Evolutionary conservation across 2,113 vertebrate genomes (phyloP).

Genomic region (Lophochroa leadbeateri): DNA sequence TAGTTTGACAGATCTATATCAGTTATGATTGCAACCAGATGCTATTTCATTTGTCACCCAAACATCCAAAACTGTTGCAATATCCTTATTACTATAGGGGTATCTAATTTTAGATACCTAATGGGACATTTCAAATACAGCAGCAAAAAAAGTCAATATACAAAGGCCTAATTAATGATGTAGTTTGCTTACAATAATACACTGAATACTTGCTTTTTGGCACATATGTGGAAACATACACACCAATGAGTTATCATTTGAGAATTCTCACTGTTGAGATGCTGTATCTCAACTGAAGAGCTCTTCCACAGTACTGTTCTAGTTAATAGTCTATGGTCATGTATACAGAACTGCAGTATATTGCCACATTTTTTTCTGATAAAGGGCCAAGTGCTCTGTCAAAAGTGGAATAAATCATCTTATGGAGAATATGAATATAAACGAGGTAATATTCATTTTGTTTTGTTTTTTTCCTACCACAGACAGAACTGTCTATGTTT

Average conservation of each 20-base stretch:
- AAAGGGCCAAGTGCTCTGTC: not conserved
- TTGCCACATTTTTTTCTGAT: not conserved
- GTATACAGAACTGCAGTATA: not conserved
- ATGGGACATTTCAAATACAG: not conserved
- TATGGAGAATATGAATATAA: not conserved
- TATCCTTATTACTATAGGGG: not conserved
- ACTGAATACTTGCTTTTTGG: not conserved
- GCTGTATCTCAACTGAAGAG: not conserved
- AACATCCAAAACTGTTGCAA: not conserved
- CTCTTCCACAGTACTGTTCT: not conserved
- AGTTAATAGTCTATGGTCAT: not conserved
- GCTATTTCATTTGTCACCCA: constrained; percentile 26
- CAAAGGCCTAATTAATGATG: not conserved
- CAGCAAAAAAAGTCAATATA: not conserved
- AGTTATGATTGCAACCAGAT: constrained; percentile 37
- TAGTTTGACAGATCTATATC: constrained; percentile 1
- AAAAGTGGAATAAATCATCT: not conserved
- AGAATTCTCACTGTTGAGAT: not conserved
- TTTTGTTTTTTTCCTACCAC: not conserved
- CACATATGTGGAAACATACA: not conserved
- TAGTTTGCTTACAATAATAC: not conserved
- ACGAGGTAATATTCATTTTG: not conserved
- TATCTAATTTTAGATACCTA: not conserved
- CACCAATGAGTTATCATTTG: not conserved
- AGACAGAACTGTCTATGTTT: not conserved